Evolutionary conservation across 2,888 invertebrate genomes (phyloP).

Genomic region (Lasioglossum calceatum): DNA sequence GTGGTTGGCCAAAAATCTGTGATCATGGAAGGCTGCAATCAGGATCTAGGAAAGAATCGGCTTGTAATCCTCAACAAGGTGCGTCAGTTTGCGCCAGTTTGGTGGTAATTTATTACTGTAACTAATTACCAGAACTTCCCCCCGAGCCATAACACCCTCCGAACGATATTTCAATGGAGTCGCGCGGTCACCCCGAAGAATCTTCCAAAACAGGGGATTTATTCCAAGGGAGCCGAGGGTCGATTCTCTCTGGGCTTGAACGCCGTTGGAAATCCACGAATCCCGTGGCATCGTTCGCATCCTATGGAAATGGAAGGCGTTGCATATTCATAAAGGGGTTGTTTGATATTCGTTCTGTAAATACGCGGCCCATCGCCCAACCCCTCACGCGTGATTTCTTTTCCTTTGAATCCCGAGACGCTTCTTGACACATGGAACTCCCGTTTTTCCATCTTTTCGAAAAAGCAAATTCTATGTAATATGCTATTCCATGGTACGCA

Average conservation of each 20-base stretch:
- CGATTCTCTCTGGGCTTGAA: not conserved
- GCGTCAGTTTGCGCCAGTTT: constrained; percentile 25
- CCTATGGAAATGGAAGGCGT: constrained; percentile 21
- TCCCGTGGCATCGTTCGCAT: constrained; percentile 14
- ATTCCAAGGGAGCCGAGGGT: constrained; percentile 16
- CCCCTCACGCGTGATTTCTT: constrained; percentile 21
- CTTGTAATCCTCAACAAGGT: not conserved
- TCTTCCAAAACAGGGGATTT: constrained; percentile 21
- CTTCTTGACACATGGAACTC: not conserved
- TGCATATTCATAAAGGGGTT: constrained; percentile 27
- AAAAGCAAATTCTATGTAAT: not conserved
- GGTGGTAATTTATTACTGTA: constrained; percentile 55
- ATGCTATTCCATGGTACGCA: not conserved
- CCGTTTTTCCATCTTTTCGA: not conserved
- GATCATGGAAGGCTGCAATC: too few relatives aligned
- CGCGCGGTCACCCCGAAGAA: constrained; percentile 19
- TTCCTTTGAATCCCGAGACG: not conserved
- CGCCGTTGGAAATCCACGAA: constrained; percentile 11
- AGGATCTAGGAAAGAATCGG: not conserved
- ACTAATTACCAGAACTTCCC: constrained; percentile 45
- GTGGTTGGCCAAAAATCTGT: too few relatives aligned
- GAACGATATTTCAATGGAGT: constrained; percentile 50
- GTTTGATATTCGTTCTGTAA: constrained; percentile 12
- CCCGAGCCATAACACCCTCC: constrained; percentile 23
- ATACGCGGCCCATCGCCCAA: not conserved